Conservation (phyloP, 2,113 vertebrate species). For the Lepus americanus region DNA sequence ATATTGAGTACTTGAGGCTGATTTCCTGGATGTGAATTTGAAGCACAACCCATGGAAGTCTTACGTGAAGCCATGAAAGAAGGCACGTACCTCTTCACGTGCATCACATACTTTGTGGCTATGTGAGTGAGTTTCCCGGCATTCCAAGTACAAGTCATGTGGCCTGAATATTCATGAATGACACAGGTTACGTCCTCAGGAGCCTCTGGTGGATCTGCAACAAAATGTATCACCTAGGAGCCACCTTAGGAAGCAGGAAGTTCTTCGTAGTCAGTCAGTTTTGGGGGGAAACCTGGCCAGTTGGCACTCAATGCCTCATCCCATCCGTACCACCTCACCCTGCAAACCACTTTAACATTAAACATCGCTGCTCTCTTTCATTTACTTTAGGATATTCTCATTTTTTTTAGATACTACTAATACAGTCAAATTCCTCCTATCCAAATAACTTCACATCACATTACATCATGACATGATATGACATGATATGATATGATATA, state of each 20-base stretch:
- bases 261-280: background rate
- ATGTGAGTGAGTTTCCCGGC: conserved; percentile 77
- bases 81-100: conserved; percentile 85
- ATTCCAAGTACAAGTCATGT: conserved; percentile 84
- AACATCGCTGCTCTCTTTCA: background rate
- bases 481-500: too few species aligned
- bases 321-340: background rate
- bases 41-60: background rate
- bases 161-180: conserved; percentile 80
- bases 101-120: conserved; percentile 78
- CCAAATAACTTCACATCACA: background rate
- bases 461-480: too few species aligned
- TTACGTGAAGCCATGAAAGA: background rate
- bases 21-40: background rate
- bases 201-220: conserved; percentile 86
- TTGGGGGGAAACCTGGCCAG: background rate
- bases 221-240: background rate
- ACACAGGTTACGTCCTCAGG: conserved; percentile 85
- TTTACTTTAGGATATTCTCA: background rate
- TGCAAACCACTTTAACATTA: background rate
- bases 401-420: background rate
- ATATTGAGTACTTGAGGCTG: background rate
- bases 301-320: background rate
- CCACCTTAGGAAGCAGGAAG: background rate
- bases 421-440: background rate